Evolutionary conservation across 2,888 invertebrate genomes (phyloP).

Genomic region (Tyria jacobaeae): DNA sequence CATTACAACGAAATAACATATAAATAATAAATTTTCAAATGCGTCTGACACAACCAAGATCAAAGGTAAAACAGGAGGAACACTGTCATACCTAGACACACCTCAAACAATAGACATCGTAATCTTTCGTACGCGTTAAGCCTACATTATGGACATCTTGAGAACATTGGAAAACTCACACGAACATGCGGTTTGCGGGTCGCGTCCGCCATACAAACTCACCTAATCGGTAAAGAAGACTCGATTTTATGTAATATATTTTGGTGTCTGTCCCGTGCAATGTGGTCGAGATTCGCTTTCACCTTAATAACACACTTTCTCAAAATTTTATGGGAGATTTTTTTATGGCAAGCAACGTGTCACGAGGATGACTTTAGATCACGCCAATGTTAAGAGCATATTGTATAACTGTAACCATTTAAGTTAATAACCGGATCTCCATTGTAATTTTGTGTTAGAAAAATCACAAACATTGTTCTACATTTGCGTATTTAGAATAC

Average conservation of each 20-base stretch:
- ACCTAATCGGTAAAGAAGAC: constrained; percentile 74
- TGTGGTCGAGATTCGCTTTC: constrained; percentile 78
- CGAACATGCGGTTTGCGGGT: constrained; percentile 38
- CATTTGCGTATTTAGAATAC: background rate
- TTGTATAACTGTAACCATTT: constrained; percentile 38
- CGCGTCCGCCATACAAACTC: constrained; percentile 58
- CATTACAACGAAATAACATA: background rate
- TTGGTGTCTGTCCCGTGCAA: constrained; percentile 63
- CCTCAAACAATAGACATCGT: background rate
- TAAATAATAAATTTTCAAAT: too few relatives aligned
- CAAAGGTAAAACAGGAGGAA: background rate
- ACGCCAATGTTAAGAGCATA: constrained; percentile 33
- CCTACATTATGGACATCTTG: too few relatives aligned
- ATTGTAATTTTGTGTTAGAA: constrained; percentile 36
- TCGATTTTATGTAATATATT: constrained; percentile 74
- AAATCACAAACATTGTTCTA: constrained; percentile 4
- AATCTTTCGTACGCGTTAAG: background rate
- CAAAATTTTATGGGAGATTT: constrained; percentile 63
- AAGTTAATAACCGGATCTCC: constrained; percentile 39
- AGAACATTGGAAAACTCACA: constrained; percentile 28
- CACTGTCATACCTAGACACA: background rate
- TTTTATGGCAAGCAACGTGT: constrained; percentile 44
- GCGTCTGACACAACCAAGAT: too few relatives aligned
- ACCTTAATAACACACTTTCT: constrained; percentile 77
- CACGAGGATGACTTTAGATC: constrained; percentile 39